These are phyloP conservation scores for Globodera rostochiensis DNA, from an alignment of 1,140 invertebrate species.

Conservation along the genomic window DNA sequence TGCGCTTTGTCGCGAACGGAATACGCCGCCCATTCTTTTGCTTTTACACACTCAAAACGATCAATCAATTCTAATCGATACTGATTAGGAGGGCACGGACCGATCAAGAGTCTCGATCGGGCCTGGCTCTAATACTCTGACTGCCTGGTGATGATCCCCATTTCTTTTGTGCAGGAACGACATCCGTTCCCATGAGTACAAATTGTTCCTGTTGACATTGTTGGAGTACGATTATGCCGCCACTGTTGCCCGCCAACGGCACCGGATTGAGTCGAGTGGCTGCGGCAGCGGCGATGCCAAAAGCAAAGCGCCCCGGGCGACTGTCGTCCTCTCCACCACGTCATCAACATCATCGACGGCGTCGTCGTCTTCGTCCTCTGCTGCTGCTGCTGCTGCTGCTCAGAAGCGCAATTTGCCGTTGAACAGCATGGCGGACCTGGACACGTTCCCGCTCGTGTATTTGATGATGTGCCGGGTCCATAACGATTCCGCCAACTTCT, in stretches of 20 bases:
- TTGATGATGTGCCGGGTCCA: conserved; percentile 1
- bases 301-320: too few species aligned
- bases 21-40: neutral
- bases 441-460: conserved; percentile 11
- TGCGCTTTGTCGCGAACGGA: neutral
- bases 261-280: neutral
- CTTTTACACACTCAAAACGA: neutral
- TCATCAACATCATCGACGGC: too few species aligned
- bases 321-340: too few species aligned
- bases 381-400: neutral
- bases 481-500: neutral
- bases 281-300: too few species aligned
- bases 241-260: neutral
- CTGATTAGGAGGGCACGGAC: too few species aligned
- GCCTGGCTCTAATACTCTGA: neutral
- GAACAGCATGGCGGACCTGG: conserved; percentile 1
- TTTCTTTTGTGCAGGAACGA: neutral
- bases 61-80: neutral
- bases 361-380: neutral
- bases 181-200: conserved; percentile 6
- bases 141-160: too few species aligned
- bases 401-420: conserved; percentile 1
- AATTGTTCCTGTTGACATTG: conserved; percentile 5
- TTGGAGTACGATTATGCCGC: conserved; percentile 23
- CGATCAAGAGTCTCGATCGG: too few species aligned